A percentile compares a stretch with the other conserved stretches of the same genome.
phyloP scores from a whole-genome alignment of 2,888 invertebrate genomes.

The Phrixothrix hirtus region DNA sequence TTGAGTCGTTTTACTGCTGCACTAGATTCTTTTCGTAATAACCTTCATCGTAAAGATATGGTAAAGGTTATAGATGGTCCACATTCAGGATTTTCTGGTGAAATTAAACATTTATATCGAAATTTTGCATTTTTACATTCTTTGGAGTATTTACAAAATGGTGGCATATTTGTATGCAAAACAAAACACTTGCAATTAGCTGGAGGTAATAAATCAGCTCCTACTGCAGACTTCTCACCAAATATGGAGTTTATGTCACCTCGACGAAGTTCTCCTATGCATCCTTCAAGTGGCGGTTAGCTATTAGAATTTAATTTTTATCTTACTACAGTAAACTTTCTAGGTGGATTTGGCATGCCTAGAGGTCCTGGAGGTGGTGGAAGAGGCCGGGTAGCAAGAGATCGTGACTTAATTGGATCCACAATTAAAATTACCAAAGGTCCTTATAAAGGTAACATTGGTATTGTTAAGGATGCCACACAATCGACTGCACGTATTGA shows the following conservation, averaged over 20 bases:
- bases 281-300: constrained; percentile 68
- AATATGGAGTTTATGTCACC: constrained; percentile 89
- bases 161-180: constrained; percentile 97
- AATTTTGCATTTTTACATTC: constrained; percentile 96
- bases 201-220: constrained; percentile 68
- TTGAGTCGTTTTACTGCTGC: constrained; percentile 90
- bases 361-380: constrained; percentile 55
- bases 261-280: constrained; percentile 87
- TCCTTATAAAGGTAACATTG: constrained; percentile 95
- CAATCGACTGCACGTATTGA: constrained; percentile 94
- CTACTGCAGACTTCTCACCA: constrained; percentile 47
- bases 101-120: constrained; percentile 95
- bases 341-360: constrained; percentile 7
- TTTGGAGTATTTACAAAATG: constrained; percentile 94
- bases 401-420: constrained; percentile 91
- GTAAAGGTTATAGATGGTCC: constrained; percentile 98
- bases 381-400: constrained; percentile 73
- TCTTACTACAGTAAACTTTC: too few species aligned
- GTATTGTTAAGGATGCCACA: constrained; percentile 98
- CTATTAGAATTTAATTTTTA: too few species aligned
- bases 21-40: constrained; percentile 91
- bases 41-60: constrained; percentile 91
- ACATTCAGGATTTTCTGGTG: constrained; percentile 91
- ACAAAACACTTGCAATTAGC: constrained; percentile 91
- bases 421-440: constrained; percentile 98